Evolutionary conservation across 23 tunicate genomes (phyloP), one percentile per base, ranked within the genome.

Genomic region (Aplidium turbinatum): DNA sequence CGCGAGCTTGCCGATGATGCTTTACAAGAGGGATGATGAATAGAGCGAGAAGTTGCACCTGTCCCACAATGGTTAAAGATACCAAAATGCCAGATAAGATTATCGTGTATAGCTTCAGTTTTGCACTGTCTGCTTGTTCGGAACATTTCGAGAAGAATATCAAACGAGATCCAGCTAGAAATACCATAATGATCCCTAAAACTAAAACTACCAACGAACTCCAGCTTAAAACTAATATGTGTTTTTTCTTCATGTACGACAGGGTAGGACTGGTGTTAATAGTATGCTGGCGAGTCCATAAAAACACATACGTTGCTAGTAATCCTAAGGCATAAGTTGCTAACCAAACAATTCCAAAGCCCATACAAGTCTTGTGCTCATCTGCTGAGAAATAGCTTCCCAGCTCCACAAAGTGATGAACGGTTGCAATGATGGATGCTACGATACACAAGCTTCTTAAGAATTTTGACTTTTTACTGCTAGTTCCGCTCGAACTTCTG

Each of bases 141-240:
- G 67, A 47, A 25, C 84, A 79, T 3, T 20, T 30, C 5, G 84
- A 50, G 25, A 79, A 79, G 0, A 46, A 67, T 30, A 79, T 79
- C 56, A 79, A 46, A 6, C 84, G 54, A 2, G 84, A 79, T 67
- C 84, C 84, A 3, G 84, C 76, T 48, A 79, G 68, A 36, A 79
- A 68, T 21, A 68, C 42, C 84, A 79, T 79, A 35, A 79, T 38
- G 4, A 57, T 54, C 5, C 84, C 70, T 0, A 79, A 9, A 22
- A 68, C 19, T 1, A 79, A 57, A 54, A 79, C 20, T 0, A 68
- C 54, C 1, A 79, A 35, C 4, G 53, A 36, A 24, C 38, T 18
- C 63, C 75, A 79, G 27, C 84, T 79, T 36, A 56, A 20, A 4
- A 33, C 84, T 7, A 39, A 19, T 30, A 68, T 23, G 33, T 31